Evolutionary conservation across 1,140 invertebrate species (phyloP).

Genomic region (Dufourea novaeangliae): DNA sequence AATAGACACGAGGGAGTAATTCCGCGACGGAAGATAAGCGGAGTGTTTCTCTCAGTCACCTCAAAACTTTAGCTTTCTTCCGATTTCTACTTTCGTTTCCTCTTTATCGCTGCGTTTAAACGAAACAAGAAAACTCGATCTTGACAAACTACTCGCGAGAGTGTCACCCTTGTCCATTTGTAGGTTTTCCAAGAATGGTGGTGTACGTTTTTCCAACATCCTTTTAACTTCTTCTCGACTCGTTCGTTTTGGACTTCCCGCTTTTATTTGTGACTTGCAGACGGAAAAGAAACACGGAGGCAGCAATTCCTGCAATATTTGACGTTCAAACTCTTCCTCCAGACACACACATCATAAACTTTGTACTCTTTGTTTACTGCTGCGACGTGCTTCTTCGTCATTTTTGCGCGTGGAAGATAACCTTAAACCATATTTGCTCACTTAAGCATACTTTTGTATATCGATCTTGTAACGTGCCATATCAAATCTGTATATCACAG

Average conservation of each 20-base stretch:
- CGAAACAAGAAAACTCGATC: neutral
- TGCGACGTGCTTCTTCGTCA: constrained; percentile 3
- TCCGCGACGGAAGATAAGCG: constrained; percentile 66
- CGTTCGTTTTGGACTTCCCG: neutral
- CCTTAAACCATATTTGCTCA: constrained; percentile 15
- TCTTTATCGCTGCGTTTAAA: neutral
- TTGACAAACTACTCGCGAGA: neutral
- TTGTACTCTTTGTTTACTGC: constrained; percentile 27
- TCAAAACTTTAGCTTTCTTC: constrained; percentile 34
- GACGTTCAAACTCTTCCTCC: neutral
- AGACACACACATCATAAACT: constrained; percentile 13
- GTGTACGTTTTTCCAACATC: neutral
- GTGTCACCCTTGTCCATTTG: neutral
- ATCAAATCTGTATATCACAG: neutral
- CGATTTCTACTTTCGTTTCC: constrained; percentile 29
- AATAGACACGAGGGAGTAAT: constrained; percentile 73
- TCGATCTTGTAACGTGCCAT: neutral
- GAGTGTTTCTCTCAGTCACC: constrained; percentile 13
- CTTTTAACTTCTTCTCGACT: neutral
- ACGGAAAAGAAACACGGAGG: neutral
- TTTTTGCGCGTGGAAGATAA: constrained; percentile 29
- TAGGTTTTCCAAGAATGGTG: neutral
- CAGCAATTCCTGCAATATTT: neutral
- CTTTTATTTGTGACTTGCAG: neutral
- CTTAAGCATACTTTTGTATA: neutral